phyloP scores from a whole-genome alignment of 1,140 invertebrate genomes.

The Steinernema khuongi region DNA sequence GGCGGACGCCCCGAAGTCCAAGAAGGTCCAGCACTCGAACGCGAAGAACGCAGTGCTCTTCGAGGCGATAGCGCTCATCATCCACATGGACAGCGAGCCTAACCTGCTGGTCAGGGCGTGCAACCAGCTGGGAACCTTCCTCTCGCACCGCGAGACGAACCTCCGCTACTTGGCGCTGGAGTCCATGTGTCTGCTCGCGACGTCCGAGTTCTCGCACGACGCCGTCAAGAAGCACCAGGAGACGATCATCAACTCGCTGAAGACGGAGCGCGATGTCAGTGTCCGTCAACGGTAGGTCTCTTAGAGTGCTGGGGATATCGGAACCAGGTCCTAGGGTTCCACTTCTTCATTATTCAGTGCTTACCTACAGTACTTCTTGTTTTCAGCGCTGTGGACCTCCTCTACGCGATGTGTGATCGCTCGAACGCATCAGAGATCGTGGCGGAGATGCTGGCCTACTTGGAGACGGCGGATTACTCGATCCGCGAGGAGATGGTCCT shows the following conservation, averaged over 20 bases:
- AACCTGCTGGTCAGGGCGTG: slow-evolving; percentile 93
- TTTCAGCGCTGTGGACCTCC: slow-evolving; percentile 78
- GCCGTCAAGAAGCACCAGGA: slow-evolving; percentile 99
- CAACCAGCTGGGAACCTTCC: slow-evolving; percentile 95
- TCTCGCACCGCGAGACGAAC: slow-evolving; percentile 97
- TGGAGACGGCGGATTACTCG: slow-evolving; percentile 98
- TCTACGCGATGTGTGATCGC: slow-evolving; percentile 99
- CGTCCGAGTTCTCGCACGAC: slow-evolving; percentile 98
- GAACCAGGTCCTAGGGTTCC: no score
- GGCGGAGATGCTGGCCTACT: slow-evolving; percentile 96
- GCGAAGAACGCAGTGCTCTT: slow-evolving; percentile 99
- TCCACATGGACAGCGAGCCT: slow-evolving; percentile 96
- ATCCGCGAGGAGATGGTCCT: slow-evolving; percentile 99
- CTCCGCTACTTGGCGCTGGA: slow-evolving; percentile 89
- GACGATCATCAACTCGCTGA: slow-evolving; percentile 96
- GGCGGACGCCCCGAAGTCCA: slow-evolving; percentile 97
- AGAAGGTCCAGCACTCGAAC: slow-evolving; percentile 99
- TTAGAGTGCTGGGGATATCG: neutral
- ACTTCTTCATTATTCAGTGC: no score
- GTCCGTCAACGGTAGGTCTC: slow-evolving; percentile 66
- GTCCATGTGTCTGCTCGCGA: slow-evolving; percentile 97
- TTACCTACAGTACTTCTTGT: no score
- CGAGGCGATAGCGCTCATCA: slow-evolving; percentile 96
- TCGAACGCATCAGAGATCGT: slow-evolving; percentile 99
- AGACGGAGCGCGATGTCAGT: slow-evolving; percentile 94